Percentiles rank a stretch among this genome's conserved stretches.
phyloP scores from a whole-genome alignment of 2,797 vertebrate species.

The Simalia tracyae region DNA sequence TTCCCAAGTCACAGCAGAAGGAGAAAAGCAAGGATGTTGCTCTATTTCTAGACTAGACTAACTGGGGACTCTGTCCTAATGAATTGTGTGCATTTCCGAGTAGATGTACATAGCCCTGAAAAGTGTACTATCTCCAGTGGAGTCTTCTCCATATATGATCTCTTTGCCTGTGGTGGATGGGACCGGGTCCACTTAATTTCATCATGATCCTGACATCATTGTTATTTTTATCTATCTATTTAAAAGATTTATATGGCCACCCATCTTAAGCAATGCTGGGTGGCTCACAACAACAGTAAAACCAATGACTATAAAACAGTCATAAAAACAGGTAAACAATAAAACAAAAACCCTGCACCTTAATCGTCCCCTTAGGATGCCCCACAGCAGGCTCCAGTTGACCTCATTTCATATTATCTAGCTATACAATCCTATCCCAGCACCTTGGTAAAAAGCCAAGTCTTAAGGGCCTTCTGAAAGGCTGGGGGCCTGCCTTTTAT shows the following conservation, averaged over 20 bases:
- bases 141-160: neutral
- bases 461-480: too few species aligned
- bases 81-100: neutral
- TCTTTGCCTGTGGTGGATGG: neutral
- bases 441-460: too few species aligned
- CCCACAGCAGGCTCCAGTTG: too few species aligned
- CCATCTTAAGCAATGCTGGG: too few species aligned
- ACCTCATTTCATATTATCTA: too few species aligned
- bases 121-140: neutral
- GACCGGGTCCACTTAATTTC: neutral
- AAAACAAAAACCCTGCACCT: too few species aligned
- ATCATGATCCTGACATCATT: neutral
- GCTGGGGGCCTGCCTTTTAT: neutral
- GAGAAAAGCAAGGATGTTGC: neutral
- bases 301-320: too few species aligned
- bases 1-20: neutral
- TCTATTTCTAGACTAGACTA: neutral
- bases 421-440: too few species aligned
- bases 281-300: too few species aligned
- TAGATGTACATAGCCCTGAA: neutral
- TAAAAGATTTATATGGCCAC: too few species aligned
- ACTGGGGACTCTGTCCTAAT: neutral
- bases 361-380: too few species aligned
- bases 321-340: too few species aligned
- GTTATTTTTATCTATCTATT: neutral